A percentile compares a stretch with the other conserved stretches of the same genome.
Conservation (phyloP, 2,888 invertebrate species). For the Trissolcus brochymenae region DNA sequence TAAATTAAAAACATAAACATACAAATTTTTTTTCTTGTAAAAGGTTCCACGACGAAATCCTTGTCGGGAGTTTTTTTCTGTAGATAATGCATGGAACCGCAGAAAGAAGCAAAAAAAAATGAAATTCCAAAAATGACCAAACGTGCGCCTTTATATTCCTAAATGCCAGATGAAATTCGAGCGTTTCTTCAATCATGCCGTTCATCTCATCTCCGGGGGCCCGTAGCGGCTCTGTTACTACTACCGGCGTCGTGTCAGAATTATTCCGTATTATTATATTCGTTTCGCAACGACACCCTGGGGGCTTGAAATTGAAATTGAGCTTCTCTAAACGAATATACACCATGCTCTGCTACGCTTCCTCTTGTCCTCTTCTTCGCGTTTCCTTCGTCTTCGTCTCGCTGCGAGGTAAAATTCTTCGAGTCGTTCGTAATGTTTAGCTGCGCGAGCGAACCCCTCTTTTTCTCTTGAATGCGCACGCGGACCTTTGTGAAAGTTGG, state of each 20-base stretch:
- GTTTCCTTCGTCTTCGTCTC: conserved; percentile 48
- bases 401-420: conserved; percentile 69
- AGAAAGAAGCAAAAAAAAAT: conserved; percentile 6
- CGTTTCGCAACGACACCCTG: conserved; percentile 76
- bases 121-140: conserved; percentile 43
- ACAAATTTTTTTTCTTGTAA: too few relatives aligned
- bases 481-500: conserved; percentile 52
- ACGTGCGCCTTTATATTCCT: conserved; percentile 25
- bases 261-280: conserved; percentile 77
- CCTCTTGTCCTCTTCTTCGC: conserved; percentile 33
- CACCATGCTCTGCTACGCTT: conserved; percentile 58
- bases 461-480: conserved; percentile 42
- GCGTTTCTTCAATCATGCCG: conserved; percentile 32
- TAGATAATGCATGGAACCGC: background rate
- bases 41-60: too few relatives aligned
- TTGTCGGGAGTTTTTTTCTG: background rate
- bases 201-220: conserved; percentile 52
- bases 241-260: conserved; percentile 68
- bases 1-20: too few relatives aligned
- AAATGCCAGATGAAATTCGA: conserved; percentile 45
- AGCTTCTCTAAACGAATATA: conserved; percentile 71
- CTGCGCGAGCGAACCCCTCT: conserved; percentile 41
- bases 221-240: conserved; percentile 43
- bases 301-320: conserved; percentile 76
- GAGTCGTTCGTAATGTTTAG: conserved; percentile 52